Evolutionary conservation across 2,113 vertebrate genomes (phyloP).

Genomic region (Tetrao urogallus): DNA sequence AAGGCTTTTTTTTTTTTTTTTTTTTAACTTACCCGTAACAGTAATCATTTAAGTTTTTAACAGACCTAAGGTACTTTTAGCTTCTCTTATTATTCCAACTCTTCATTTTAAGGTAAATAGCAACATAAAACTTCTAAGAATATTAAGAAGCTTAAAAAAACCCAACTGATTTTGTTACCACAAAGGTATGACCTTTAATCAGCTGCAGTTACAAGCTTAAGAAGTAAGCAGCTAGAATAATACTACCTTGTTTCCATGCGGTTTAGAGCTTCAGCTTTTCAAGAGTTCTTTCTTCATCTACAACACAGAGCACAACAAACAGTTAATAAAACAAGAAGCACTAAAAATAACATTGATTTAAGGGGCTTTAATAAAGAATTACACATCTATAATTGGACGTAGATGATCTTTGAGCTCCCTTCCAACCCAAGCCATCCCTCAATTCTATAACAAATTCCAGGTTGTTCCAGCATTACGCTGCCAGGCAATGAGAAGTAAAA

Average conservation of each 20-base stretch:
- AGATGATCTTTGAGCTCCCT: too few species aligned
- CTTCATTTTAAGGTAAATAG: background rate
- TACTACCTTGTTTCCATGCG: background rate
- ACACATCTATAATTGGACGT: background rate
- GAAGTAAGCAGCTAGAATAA: background rate
- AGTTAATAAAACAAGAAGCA: background rate
- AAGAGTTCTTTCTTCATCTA: background rate
- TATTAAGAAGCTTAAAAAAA: background rate
- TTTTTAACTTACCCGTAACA: background rate
- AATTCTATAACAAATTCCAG: background rate
- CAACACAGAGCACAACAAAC: background rate
- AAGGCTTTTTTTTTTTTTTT: background rate
- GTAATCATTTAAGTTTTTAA: background rate
- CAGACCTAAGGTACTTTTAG: background rate
- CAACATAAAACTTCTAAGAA: background rate
- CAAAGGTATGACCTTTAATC: background rate
- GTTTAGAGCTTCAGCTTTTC: background rate
- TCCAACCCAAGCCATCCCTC: too few species aligned
- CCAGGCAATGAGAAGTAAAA: background rate
- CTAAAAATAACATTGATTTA: background rate
- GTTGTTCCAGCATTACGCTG: background rate
- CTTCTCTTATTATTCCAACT: background rate
- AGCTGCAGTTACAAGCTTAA: background rate
- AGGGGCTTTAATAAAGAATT: accelerated
- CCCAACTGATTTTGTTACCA: background rate